Percentiles rank a stretch among this genome's conserved stretches.
Evolutionary conservation across 2,797 vertebrate species (phyloP).

Genomic region (Choloepus didactylus): DNA sequence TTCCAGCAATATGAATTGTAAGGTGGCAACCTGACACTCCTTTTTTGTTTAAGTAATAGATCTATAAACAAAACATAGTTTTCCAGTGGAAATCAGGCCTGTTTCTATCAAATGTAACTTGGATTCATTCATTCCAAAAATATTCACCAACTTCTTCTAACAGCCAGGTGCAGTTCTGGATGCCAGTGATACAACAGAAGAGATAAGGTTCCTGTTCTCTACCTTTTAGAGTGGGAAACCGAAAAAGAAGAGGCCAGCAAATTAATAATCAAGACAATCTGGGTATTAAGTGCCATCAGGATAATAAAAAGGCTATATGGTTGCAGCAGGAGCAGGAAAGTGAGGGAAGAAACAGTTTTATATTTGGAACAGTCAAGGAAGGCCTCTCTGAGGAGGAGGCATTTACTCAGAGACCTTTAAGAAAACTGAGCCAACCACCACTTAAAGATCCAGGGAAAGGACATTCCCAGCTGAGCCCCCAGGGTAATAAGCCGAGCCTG

Average conservation of each 20-base stretch:
- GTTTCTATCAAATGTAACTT: background rate
- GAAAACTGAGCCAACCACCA: background rate
- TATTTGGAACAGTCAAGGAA: background rate
- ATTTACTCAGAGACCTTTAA: background rate
- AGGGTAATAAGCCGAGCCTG: background rate
- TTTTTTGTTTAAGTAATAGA: background rate
- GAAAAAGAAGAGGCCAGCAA: background rate
- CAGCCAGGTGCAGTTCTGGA: background rate
- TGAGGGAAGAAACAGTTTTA: background rate
- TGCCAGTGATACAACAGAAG: background rate
- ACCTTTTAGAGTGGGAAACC: background rate
- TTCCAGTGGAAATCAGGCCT: background rate
- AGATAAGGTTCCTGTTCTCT: background rate
- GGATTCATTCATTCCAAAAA: background rate
- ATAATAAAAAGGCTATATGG: background rate
- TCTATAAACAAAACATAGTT: background rate
- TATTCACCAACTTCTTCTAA: background rate
- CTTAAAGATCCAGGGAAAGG: background rate
- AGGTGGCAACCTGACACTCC: background rate
- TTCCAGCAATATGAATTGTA: background rate
- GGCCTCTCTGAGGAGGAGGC: background rate
- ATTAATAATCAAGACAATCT: background rate
- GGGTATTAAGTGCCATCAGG: background rate
- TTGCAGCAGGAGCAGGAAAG: background rate
- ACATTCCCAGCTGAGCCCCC: background rate